Conservation (phyloP, 2,113 vertebrate species). For the Chaetura pelagica region DNA sequence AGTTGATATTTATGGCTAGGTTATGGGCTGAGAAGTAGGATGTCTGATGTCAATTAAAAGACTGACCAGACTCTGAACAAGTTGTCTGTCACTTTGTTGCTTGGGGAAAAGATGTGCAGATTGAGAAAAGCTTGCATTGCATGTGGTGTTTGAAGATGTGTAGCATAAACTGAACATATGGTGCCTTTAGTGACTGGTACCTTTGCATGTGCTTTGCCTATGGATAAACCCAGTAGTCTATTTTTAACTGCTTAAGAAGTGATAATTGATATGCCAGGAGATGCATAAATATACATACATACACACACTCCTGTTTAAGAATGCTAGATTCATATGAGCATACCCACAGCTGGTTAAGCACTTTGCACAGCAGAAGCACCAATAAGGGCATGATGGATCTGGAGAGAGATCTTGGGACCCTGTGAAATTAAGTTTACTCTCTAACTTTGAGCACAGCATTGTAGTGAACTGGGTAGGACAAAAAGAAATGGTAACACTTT, state of each 20-base stretch:
- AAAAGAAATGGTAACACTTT: not conserved
- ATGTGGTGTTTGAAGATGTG: fast-evolving
- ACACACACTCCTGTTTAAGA: not conserved
- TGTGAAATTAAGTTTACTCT: not conserved
- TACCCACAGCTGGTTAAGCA: not conserved
- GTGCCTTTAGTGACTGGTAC: not conserved
- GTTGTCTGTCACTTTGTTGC: not conserved
- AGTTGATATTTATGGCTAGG: fast-evolving
- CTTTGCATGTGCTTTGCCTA: not conserved
- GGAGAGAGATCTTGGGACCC: not conserved
- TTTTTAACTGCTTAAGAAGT: not conserved
- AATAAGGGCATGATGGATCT: not conserved
- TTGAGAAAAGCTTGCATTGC: not conserved
- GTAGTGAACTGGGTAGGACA: not conserved
- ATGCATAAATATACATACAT: not conserved
- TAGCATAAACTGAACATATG: not conserved
- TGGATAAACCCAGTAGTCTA: not conserved
- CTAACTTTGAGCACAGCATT: not conserved
- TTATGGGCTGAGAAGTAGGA: not conserved
- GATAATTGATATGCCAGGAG: not conserved
- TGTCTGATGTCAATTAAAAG: not conserved
- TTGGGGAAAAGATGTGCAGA: not conserved
- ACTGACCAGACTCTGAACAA: not conserved
- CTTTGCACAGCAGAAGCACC: not conserved
- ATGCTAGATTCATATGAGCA: fast-evolving